Conservation (phyloP, 1,140 invertebrate species). For the Samia ricini region DNA sequence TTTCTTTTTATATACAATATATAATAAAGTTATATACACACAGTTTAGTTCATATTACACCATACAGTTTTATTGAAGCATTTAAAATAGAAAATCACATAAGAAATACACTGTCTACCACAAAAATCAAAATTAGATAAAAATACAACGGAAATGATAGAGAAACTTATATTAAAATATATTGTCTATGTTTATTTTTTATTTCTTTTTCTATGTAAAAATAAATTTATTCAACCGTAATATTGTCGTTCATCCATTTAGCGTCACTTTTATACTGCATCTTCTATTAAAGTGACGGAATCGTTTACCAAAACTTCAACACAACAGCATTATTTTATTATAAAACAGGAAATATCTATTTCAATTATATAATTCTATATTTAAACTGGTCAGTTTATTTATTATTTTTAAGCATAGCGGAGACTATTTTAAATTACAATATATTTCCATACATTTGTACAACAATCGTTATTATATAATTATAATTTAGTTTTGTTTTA, state of each 20-base stretch:
- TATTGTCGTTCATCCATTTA: no score
- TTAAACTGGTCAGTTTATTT: not conserved
- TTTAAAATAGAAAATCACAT: slow-evolving; percentile 17
- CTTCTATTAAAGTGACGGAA: no score
- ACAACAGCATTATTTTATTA: no score
- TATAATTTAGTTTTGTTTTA: no score
- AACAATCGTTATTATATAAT: not conserved
- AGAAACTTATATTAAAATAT: not conserved
- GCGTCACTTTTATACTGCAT: no score
- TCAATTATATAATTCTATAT: not conserved
- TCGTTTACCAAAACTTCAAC: no score
- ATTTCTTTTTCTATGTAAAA: not conserved
- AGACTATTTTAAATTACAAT: not conserved
- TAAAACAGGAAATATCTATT: no score
- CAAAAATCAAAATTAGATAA: not conserved
- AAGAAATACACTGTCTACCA: not conserved
- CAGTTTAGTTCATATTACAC: slow-evolving; percentile 60
- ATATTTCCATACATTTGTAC: not conserved
- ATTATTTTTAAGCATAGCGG: not conserved
- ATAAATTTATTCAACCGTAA: not conserved
- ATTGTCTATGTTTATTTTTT: slow-evolving; percentile 1
- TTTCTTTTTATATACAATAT: slow-evolving; percentile 56
- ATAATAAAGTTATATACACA: slow-evolving; percentile 56
- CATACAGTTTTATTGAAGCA: slow-evolving; percentile 36
- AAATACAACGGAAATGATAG: not conserved